phyloP scores from a whole-genome alignment of 1,140 invertebrate genomes.

The Caenorhabditis latens region DNA sequence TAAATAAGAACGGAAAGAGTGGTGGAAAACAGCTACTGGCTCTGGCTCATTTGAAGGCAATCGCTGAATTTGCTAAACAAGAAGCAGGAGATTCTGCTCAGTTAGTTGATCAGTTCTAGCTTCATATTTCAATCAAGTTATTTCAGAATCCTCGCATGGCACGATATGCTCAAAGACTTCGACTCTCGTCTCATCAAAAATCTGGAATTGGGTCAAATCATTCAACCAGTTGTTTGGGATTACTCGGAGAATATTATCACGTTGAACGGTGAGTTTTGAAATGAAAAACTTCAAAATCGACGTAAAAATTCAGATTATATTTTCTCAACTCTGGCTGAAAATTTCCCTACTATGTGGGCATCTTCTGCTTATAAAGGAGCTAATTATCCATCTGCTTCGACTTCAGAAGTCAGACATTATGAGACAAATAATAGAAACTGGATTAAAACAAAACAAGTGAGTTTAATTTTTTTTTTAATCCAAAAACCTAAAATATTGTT shows the following conservation, averaged over 20 bases:
- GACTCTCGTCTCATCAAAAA: conserved; percentile 59
- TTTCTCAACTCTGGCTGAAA: conserved; percentile 59
- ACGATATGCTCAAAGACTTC: conserved; percentile 66
- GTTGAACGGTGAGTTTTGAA: conserved; percentile 27
- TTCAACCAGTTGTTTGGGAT: conserved; percentile 66
- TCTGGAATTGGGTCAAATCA: conserved; percentile 50
- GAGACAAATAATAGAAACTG: conserved; percentile 58
- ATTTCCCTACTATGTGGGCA: conserved; percentile 65
- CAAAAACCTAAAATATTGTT: background rate
- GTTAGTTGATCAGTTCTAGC: conserved; percentile 26
- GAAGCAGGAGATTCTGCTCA: background rate
- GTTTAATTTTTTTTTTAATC: background rate
- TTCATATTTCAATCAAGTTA: background rate
- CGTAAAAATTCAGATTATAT: conserved; percentile 46
- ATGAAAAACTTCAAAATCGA: background rate
- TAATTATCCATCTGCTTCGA: conserved; percentile 60
- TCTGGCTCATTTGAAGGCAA: conserved; percentile 57
- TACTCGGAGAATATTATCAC: conserved; percentile 65
- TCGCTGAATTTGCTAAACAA: conserved; percentile 58
- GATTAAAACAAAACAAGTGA: conserved; percentile 60
- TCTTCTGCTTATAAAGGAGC: conserved; percentile 67
- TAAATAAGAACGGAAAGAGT: background rate
- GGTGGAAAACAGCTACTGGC: conserved; percentile 62
- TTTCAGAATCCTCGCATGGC: conserved; percentile 63
- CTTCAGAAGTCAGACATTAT: conserved; percentile 62